These are phyloP conservation scores for Cromileptes altivelis DNA, from an alignment of 2,113 vertebrate species.

Conservation along the genomic window DNA sequence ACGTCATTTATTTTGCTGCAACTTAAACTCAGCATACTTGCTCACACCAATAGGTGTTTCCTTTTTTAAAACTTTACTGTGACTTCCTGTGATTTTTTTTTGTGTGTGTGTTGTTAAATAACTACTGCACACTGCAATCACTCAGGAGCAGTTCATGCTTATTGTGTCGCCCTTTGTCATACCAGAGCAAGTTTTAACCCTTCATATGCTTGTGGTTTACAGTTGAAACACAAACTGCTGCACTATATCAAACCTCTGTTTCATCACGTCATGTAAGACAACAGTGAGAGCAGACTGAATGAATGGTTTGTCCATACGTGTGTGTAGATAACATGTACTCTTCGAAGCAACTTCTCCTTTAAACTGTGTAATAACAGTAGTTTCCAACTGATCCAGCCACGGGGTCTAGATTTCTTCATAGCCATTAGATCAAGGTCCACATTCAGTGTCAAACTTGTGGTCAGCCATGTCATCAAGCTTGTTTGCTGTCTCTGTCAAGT, in stretches of 20 bases:
- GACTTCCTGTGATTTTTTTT: neutral
- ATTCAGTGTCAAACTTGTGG: too few relatives aligned
- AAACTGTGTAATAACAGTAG: neutral
- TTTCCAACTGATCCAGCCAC: too few relatives aligned
- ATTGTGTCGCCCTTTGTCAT: neutral
- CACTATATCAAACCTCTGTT: neutral
- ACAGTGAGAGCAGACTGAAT: neutral
- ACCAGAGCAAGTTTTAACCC: neutral
- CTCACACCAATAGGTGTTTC: neutral
- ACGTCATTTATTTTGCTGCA: neutral
- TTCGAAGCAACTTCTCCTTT: neutral
- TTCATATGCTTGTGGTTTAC: neutral
- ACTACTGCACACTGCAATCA: neutral
- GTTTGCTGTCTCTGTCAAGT: too few relatives aligned
- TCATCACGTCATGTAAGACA: neutral
- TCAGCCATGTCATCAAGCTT: too few relatives aligned
- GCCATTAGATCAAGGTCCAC: too few relatives aligned
- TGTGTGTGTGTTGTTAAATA: neutral
- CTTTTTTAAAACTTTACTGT: neutral
- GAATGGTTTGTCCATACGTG: neutral
- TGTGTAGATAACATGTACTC: too few relatives aligned
- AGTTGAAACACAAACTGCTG: neutral
- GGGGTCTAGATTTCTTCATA: too few relatives aligned
- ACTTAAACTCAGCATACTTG: neutral
- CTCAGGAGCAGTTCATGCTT: neutral